These are phyloP conservation scores for Nematopogon swammerdamellus DNA, from an alignment of 2,888 invertebrate species.

Conservation along the genomic window DNA sequence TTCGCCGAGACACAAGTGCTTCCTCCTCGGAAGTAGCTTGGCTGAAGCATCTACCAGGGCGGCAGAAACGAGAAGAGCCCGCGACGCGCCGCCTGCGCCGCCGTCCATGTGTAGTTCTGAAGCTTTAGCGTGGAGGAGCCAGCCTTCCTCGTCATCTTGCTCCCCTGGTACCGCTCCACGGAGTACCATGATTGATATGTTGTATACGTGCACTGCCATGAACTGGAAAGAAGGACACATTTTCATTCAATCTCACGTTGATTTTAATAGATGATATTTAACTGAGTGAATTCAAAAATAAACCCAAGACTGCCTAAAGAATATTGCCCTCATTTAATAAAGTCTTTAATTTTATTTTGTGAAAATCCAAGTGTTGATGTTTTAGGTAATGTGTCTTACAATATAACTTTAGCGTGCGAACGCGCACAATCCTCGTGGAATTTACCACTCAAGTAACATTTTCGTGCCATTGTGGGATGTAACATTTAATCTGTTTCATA, in stretches of 20 bases:
- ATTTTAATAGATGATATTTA: no score
- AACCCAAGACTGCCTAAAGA: no score
- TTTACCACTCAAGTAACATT: no score
- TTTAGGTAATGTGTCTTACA: no score
- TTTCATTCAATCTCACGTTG: not conserved
- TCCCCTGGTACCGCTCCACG: conserved; percentile 36
- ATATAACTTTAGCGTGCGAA: no score
- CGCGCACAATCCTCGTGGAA: no score
- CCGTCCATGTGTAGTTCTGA: conserved; percentile 71
- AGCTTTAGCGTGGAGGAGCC: conserved; percentile 68
- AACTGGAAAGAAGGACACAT: no score
- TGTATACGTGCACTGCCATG: conserved; percentile 80
- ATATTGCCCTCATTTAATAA: no score
- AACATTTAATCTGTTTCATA: no score
- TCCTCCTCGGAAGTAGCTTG: conserved; percentile 43
- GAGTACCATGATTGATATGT: conserved; percentile 63
- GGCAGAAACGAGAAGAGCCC: conserved; percentile 66
- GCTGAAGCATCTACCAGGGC: conserved; percentile 65
- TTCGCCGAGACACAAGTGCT: conserved; percentile 68
- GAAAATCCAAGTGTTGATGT: no score
- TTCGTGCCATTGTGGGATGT: no score
- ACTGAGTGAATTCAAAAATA: no score
- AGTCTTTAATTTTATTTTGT: conserved; percentile 2
- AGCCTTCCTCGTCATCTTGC: conserved; percentile 57
- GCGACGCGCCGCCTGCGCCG: conserved; percentile 67